Evolutionary conservation across 2,888 invertebrate genomes (phyloP), one percentile per base, ranked within the genome.

Genomic region (Pheosia gnoma): DNA sequence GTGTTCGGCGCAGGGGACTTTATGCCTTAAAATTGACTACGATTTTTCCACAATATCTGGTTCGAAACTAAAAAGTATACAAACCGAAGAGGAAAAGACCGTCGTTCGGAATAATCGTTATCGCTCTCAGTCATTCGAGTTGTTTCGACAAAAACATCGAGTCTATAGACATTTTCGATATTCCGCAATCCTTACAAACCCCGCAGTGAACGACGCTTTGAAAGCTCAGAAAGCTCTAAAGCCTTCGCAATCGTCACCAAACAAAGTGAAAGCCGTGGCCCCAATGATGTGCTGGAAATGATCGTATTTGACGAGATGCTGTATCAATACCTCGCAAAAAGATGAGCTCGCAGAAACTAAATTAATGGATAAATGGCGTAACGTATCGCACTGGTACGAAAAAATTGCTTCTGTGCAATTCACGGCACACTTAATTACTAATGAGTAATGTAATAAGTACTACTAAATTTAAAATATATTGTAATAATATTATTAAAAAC

Each of bases 211-310:
- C 75, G 78, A 76, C 69, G 75, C 74, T 71, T 76, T 72, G 66
- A 78, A 78, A 79, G 76, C 80, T 66, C 70, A 62, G 68, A 71
- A 74, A 77, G 75, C 79, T 79, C 67, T 76, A 81, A 82, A 82
- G 79, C 82, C 70, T 59, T 73, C 77, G 77, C 80, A 79, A 82
- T 82, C 77, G 79, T 75, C 75, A 79, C 81, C 79, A 79, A 81
- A 77, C 79, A 77, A 80, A 81, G 81, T 77, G 77, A 73, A 74
- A 74, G 71, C 70, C 72, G 71, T 71, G 66, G 66, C 64, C 70
- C 66, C 67, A 69, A 74, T 71, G 71, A 70, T 72, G 64, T 66
- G 65, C 61, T 66, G 10, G 51, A 66, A 66, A 62, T 59, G 13
- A 61, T 36, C 56, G 36, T 52, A 61, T 61, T 58, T 5, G 39